Evolutionary conservation across 2,888 invertebrate genomes (phyloP).

Genomic region (Cataglyphis rosenhaueri): DNA sequence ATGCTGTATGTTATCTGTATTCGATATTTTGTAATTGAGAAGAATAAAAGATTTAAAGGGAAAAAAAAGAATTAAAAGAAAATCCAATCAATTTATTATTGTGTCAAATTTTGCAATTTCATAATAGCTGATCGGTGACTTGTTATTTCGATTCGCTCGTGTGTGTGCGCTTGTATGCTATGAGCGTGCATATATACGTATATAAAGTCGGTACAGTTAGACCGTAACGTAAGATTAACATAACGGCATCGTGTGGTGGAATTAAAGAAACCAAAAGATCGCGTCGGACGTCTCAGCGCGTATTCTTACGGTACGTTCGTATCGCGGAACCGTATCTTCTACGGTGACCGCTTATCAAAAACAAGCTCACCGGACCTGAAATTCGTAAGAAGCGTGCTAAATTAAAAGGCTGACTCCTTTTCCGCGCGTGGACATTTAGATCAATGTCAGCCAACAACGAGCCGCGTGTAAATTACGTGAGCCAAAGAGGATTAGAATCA

Average conservation of each 20-base stretch:
- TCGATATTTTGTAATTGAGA: not conserved
- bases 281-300: conserved; percentile 45
- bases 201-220: conserved; percentile 58
- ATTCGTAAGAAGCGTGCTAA: conserved; percentile 67
- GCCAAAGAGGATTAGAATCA: conserved; percentile 20
- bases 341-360: conserved; percentile 75
- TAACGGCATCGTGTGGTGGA: conserved; percentile 76
- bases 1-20: no score
- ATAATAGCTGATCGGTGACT: conserved; percentile 21
- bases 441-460: not conserved
- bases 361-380: conserved; percentile 73
- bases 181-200: not conserved
- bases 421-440: conserved; percentile 11
- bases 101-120: conserved; percentile 36
- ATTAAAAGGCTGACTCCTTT: conserved; percentile 53
- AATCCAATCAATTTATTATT: not conserved
- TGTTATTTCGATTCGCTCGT: conserved; percentile 13
- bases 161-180: conserved; percentile 14
- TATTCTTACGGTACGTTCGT: conserved; percentile 46
- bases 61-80: not conserved
- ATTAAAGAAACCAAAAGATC: conserved; percentile 74
- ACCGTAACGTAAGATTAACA: conserved; percentile 73
- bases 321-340: conserved; percentile 62
- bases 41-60: not conserved
- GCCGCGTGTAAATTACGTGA: conserved; percentile 8